Evolutionary conservation across 2,113 vertebrate genomes (phyloP).

Genomic region (Galbula dea): DNA sequence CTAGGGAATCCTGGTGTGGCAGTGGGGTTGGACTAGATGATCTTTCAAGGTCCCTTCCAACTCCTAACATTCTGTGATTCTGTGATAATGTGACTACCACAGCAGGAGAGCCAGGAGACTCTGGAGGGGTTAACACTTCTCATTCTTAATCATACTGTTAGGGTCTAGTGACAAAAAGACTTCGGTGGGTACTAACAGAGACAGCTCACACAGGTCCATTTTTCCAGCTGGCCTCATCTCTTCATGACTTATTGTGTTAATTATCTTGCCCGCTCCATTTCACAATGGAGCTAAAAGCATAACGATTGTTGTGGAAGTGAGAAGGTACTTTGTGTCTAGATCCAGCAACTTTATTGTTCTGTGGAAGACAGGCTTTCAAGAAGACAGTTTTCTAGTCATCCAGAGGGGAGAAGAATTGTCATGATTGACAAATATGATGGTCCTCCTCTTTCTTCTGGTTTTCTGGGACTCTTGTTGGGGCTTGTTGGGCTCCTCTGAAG

Average conservation of each 20-base stretch:
- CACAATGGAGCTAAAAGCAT: rapidly evolving
- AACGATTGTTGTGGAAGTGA: not conserved
- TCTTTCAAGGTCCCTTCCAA: too few relatives aligned
- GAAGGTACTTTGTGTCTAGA: not conserved
- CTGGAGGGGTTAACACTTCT: not conserved
- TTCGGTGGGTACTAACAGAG: not conserved
- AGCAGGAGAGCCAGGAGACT: not conserved
- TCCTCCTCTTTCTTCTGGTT: not conserved
- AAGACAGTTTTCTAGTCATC: not conserved
- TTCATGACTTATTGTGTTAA: not conserved
- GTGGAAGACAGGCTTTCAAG: not conserved
- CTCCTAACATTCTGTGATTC: too few relatives aligned
- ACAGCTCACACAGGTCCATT: not conserved
- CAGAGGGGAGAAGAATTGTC: not conserved
- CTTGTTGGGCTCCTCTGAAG: not conserved
- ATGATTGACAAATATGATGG: not conserved
- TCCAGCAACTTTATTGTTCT: not conserved
- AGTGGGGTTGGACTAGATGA: too few relatives aligned
- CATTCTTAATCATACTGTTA: slow-evolving; percentile 18
- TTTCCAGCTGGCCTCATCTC: not conserved
- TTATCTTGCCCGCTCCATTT: not conserved
- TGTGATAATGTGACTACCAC: too few relatives aligned
- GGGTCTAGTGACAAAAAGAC: not conserved
- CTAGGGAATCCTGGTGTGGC: too few relatives aligned
- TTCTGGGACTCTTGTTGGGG: not conserved